phyloP scores from a whole-genome alignment of 1,140 invertebrate genomes.

The Drosophila eugracilis region DNA sequence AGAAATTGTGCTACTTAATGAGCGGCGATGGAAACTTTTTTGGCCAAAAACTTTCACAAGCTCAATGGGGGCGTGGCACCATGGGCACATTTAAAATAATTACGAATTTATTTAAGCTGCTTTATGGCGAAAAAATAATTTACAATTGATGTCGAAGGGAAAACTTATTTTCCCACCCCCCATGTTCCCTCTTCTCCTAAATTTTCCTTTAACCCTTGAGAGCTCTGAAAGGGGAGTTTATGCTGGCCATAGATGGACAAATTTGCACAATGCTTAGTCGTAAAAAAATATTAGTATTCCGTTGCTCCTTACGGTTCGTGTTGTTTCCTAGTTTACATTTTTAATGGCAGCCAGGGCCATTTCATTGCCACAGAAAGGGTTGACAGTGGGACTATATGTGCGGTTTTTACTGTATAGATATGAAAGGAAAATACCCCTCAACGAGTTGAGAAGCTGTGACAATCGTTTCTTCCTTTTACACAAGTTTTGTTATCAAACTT shows the following conservation, averaged over 20 bases:
- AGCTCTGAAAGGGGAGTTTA: constrained; percentile 48
- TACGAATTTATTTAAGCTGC: constrained; percentile 82
- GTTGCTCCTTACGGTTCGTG: constrained; percentile 24
- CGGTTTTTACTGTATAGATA: not conserved
- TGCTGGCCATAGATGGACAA: constrained; percentile 77
- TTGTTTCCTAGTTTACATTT: constrained; percentile 69
- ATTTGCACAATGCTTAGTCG: constrained; percentile 71
- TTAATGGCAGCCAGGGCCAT: constrained; percentile 69
- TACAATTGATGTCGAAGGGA: constrained; percentile 59
- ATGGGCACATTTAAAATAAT: constrained; percentile 78
- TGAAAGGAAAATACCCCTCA: no score
- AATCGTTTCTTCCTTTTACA: no score
- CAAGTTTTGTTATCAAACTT: no score
- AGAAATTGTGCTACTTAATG: constrained; percentile 80
- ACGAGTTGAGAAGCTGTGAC: no score
- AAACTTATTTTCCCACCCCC: constrained; percentile 11
- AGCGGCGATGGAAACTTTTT: constrained; percentile 76
- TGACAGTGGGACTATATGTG: constrained; percentile 32
- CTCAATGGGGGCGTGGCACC: constrained; percentile 42
- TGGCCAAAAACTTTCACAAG: constrained; percentile 60
- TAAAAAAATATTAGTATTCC: constrained; percentile 62
- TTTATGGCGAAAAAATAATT: constrained; percentile 75
- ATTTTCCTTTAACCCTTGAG: constrained; percentile 23
- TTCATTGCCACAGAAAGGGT: constrained; percentile 59
- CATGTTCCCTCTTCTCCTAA: not conserved